Conservation (phyloP, 2,113 vertebrate genomes). For the Sinocyclocheilus maitianheensis region DNA sequence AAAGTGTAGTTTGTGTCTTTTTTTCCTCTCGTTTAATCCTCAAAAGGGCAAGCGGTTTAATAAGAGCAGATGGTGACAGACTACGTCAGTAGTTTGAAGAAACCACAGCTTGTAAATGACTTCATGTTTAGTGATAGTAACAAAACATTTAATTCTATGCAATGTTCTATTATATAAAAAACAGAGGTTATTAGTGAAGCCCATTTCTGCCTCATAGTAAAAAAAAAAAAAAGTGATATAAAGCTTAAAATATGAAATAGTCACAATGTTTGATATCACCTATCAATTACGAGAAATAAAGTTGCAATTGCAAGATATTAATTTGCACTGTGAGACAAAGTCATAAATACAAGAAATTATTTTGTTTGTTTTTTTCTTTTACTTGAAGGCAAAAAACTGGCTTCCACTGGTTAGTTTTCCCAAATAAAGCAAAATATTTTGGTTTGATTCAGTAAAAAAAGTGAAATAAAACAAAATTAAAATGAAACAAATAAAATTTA, state of each 20-base stretch:
- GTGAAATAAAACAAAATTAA: not conserved
- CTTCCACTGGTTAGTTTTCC: not conserved
- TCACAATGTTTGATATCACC: not conserved
- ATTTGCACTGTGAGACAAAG: not conserved
- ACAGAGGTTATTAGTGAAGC: not conserved
- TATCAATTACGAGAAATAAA: not conserved
- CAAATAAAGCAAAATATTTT: not conserved
- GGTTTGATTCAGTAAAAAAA: not conserved
- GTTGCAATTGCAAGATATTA: not conserved
- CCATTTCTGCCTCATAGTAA: not conserved
- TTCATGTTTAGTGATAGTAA: not conserved
- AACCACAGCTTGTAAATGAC: constrained; percentile 1
- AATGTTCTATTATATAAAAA: not conserved
- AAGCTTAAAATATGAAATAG: not conserved
- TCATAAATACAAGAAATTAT: not conserved
- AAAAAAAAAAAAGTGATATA: not conserved
- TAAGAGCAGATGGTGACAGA: not conserved
- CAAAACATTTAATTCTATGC: not conserved
- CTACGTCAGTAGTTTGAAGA: not conserved
- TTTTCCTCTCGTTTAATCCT: not conserved
- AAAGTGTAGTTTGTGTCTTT: not conserved
- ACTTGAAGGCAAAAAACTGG: not conserved
- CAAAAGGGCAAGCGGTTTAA: not conserved
- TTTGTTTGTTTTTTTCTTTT: not conserved
- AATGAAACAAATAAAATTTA: not conserved